A percentile compares a stretch with the other conserved stretches of the same genome.
Evolutionary conservation across 2,113 vertebrate genomes (phyloP).

Genomic region (Datnioides undecimradiatus): DNA sequence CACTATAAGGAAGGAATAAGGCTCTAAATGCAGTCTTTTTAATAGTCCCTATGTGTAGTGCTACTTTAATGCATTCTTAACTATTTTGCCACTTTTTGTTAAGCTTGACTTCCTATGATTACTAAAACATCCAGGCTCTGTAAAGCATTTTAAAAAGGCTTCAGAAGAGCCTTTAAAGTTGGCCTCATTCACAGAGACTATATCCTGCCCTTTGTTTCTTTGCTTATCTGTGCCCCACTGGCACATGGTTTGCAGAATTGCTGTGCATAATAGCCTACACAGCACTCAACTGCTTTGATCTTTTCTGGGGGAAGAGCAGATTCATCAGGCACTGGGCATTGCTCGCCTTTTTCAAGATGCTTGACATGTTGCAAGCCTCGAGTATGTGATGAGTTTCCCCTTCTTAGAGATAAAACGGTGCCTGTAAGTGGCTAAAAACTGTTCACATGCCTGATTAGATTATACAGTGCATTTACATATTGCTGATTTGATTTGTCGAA

Average conservation of each 20-base stretch:
- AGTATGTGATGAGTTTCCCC: conserved; percentile 24
- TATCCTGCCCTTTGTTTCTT: conserved; percentile 63
- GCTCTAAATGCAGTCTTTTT: conserved; percentile 30
- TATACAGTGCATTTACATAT: neutral
- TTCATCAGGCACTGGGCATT: conserved; percentile 31
- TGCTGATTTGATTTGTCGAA: neutral
- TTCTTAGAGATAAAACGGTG: neutral
- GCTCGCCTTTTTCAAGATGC: conserved; percentile 34
- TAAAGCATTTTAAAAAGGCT: conserved; percentile 39
- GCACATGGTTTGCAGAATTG: conserved; percentile 50
- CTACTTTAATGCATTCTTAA: conserved; percentile 45
- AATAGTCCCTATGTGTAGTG: conserved; percentile 12
- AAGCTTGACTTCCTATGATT: conserved; percentile 46
- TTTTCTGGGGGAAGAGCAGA: conserved; percentile 36
- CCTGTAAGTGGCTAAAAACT: neutral
- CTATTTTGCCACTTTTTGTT: conserved; percentile 44
- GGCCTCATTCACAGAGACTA: conserved; percentile 51
- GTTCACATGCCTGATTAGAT: conserved; percentile 1
- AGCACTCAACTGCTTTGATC: conserved; percentile 61
- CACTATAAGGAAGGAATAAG: neutral
- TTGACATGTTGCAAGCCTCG: conserved; percentile 41
- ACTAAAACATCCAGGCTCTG: conserved; percentile 39
- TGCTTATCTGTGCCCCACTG: conserved; percentile 51
- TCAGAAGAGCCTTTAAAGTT: conserved; percentile 65
- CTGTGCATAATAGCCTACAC: conserved; percentile 42